Evolutionary conservation across 2,888 invertebrate species (phyloP).

Genomic region (Osmoderma eremita): DNA sequence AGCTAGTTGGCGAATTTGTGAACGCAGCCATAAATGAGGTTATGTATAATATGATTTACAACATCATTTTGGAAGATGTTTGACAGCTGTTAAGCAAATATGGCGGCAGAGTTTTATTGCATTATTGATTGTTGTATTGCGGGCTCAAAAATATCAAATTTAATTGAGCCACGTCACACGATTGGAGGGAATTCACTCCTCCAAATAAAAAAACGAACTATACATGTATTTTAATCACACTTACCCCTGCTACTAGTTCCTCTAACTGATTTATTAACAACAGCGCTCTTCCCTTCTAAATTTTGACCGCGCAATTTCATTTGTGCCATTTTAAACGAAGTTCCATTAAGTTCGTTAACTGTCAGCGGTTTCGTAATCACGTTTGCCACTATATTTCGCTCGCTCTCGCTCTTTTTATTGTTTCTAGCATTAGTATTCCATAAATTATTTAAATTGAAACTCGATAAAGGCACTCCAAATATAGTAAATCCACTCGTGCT

Average conservation of each 20-base stretch:
- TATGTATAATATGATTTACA: no score
- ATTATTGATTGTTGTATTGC: no score
- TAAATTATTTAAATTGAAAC: conserved; percentile 70
- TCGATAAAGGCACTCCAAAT: conserved; percentile 84
- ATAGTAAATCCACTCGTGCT: conserved; percentile 79
- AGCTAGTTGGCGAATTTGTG: no score
- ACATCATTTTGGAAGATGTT: no score
- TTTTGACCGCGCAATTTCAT: conserved; percentile 18
- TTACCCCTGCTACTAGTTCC: conserved; percentile 39
- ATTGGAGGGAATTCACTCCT: no score
- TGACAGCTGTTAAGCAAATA: no score
- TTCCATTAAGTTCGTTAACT: conserved; percentile 10
- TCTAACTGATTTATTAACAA: conserved; percentile 55
- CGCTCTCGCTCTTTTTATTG: conserved; percentile 58
- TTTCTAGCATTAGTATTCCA: conserved; percentile 58
- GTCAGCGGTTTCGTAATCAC: conserved; percentile 29
- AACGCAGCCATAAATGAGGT: no score
- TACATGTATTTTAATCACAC: background rate
- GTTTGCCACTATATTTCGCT: conserved; percentile 13
- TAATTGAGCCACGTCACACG: no score
- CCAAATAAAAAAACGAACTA: no score
- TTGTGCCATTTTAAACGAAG: background rate
- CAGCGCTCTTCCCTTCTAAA: conserved; percentile 58
- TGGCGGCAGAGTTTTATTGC: no score
- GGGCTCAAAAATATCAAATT: no score